Base-by-base conservation (phyloP, 2,888 invertebrate genomes). In the Drosophila seclusa region DNA sequence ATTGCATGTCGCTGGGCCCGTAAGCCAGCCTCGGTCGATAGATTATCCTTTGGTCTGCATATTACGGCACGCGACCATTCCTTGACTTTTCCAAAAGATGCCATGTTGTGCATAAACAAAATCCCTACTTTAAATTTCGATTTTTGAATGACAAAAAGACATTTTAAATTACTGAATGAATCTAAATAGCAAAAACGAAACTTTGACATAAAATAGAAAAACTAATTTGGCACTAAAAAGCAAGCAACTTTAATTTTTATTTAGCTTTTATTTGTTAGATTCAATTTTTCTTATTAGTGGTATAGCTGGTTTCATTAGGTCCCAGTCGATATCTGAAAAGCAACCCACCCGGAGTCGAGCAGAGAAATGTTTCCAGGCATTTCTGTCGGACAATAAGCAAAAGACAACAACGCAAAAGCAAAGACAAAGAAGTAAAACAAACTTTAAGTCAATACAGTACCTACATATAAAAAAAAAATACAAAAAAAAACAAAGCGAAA, bases 371-470 rank as follows among this genome's bases (percentile, higher is more conserved):
- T 88, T 77, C 65, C 81, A 85, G 83, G 86, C 87, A 83, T 85
- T 78, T 85, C 71, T 80, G 68, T 78, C 55, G 62, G 66, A 75
- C 87, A 83, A 83, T 68, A 85, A 82, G 73, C 63, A 76, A 73
- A 68, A 65, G 62, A 69, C 53, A 67, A 70, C 63, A 68, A 68
- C 61, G 52, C 42, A 52, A 73, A 80, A 40, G 65, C 57, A 63
- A 81, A 80, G 77, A 78, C 66, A 67, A 80, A 80, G 76, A 87
- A 86, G 83, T 80, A 89, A 79, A 87, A 84, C 75, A 84, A 86
- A 86, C 88, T 86, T 89, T 80, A 89, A 85, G 85, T 89, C 85
- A 85, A 85, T 87, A 86, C 80, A 62, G 64, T 76, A 89, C 74
- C 83, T 86, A 83, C 71, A 81, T 60, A 83, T 52, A 64, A 69